Base-by-base conservation (phyloP, 2,888 invertebrate genomes). In the Erebia epiphron region DNA sequence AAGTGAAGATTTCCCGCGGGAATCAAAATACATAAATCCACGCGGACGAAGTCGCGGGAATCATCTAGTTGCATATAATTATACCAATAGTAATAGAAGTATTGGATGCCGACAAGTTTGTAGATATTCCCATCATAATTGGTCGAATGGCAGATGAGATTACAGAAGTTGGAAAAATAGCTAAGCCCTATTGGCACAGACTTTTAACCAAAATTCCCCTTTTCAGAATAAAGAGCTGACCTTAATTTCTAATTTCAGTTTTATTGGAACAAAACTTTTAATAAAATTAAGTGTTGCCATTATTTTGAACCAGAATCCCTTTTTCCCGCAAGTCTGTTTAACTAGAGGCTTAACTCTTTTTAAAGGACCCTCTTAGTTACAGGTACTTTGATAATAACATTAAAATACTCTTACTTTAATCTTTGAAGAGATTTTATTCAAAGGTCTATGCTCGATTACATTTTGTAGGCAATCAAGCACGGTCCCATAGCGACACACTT, bases 301-400 rank as follows among this genome's bases (percentile, higher is more conserved):
- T 13, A 64, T 54, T 64, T 64, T 49, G 21, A 14, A 46, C 21
- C 43, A 11, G 8, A 54, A 64, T 16, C 64, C 52, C 41, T 64
- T 46, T 26, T 41, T 2, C 16, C 54, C 64, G 16, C 54, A 64
- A 18, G n/a, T 54, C n/a, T 50, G 16, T 35, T 21, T 35, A 52
- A 35, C 10, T 41, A 41, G 52, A 54, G 52, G 64, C 52, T 64
- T 52, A 52, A 64, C 41, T 64, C 64, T 41, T 64, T 52, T 52
- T 3, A 52, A 64, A 52, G 11, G 52, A 18, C 7, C 14, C 8
- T 46, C 49, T 62, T 62, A 21, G 21, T 49, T 62, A 62, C 21
- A 49, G 46, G 21, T 49, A 49, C 13, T 62, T 41, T 60, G 35
- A 10, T 60, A 43, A 16, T 26, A 14, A 18, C 11, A 54, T 18